phyloP scores from a whole-genome alignment of 1,140 invertebrate species.

The Proales similis region DNA sequence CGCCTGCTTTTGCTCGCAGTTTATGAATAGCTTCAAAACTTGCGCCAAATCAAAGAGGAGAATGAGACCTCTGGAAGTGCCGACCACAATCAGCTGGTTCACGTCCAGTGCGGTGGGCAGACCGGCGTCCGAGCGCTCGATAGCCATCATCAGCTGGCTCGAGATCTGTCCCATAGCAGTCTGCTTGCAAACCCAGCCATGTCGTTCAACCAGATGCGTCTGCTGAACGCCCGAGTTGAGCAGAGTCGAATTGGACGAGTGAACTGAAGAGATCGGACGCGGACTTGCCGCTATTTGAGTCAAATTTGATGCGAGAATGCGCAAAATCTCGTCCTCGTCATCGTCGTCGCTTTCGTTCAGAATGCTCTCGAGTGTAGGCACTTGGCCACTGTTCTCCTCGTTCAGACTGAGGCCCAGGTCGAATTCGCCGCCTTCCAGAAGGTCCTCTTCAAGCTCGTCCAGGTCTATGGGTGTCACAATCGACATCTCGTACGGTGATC shows the following conservation, averaged over 20 bases:
- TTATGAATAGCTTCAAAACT: conserved; percentile 43
- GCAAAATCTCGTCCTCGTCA: conserved; percentile 15
- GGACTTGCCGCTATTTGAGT: neutral
- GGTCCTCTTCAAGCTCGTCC: too few species aligned
- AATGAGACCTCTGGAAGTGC: conserved; percentile 83
- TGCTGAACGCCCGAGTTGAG: neutral
- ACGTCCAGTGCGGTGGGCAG: conserved; percentile 71
- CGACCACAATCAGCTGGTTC: conserved; percentile 71
- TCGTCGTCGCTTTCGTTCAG: conserved; percentile 59
- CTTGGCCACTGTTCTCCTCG: too few species aligned
- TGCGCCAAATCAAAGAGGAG: conserved; percentile 68
- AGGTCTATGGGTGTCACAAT: too few species aligned
- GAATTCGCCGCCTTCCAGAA: too few species aligned
- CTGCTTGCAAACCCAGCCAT: conserved; percentile 25
- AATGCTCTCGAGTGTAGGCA: conserved; percentile 74
- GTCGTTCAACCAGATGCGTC: conserved; percentile 3
- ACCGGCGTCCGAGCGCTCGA: conserved; percentile 77
- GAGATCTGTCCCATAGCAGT: conserved; percentile 24
- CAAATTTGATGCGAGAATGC: conserved; percentile 1
- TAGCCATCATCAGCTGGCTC: neutral
- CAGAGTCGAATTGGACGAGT: neutral
- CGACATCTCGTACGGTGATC: too few species aligned
- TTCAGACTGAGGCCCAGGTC: too few species aligned
- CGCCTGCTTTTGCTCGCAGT: conserved; percentile 61
- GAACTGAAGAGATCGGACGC: neutral